phyloP scores from a whole-genome alignment of 2,888 invertebrate species.

The Matsumyia berberina region DNA sequence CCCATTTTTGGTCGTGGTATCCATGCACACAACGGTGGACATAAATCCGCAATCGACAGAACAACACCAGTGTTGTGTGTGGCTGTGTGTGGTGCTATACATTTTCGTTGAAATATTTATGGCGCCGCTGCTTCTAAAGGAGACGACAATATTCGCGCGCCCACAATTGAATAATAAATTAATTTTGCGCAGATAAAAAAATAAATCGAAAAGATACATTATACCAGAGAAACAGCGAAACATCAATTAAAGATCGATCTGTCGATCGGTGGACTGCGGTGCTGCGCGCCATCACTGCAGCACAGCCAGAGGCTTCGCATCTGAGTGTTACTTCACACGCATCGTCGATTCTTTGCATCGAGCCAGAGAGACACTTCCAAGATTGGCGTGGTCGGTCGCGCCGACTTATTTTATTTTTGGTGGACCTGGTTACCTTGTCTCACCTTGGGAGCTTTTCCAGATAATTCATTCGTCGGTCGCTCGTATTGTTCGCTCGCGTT shows the following conservation, averaged over 20 bases:
- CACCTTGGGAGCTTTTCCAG: constrained; percentile 70
- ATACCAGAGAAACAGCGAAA: constrained; percentile 26
- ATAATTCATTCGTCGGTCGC: constrained; percentile 53
- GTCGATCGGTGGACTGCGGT: constrained; percentile 10
- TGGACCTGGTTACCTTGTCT: constrained; percentile 74
- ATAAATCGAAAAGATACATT: constrained; percentile 27
- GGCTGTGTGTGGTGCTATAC: constrained; percentile 44
- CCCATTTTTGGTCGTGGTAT: constrained; percentile 62
- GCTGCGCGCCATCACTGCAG: constrained; percentile 20
- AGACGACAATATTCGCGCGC: constrained; percentile 73
- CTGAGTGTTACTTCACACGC: constrained; percentile 67
- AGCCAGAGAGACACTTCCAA: constrained; percentile 64
- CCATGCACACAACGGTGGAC: constrained; percentile 31
- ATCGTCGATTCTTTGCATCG: constrained; percentile 45
- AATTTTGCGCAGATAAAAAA: constrained; percentile 49
- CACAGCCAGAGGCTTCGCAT: constrained; percentile 19
- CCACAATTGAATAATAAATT: constrained; percentile 75
- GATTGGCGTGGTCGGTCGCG: constrained; percentile 69
- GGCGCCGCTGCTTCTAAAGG: constrained; percentile 72
- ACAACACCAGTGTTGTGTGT: constrained; percentile 21
- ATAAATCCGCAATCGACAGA: constrained; percentile 29
- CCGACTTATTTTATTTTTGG: constrained; percentile 66
- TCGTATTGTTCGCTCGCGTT: constrained; percentile 63
- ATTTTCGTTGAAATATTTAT: constrained; percentile 60
- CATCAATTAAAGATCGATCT: constrained; percentile 56